Percentiles rank a stretch among this genome's conserved stretches.
Conservation (phyloP, 2,888 invertebrate genomes). For the Xylocampa areola region DNA sequence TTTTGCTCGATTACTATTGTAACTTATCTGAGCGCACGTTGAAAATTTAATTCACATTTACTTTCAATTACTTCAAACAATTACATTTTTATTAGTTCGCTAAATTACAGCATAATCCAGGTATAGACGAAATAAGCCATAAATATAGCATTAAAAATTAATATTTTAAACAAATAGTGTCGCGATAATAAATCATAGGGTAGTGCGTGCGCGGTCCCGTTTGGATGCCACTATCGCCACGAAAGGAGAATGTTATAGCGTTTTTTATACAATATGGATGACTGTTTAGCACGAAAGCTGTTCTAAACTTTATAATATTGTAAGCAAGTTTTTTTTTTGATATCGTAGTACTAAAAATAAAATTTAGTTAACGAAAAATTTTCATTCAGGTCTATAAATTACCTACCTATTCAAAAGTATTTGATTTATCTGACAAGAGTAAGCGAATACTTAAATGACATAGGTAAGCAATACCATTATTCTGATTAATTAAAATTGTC, state of each 20-base stretch:
- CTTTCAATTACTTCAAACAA: no score
- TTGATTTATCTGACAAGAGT: slow-evolving; percentile 17
- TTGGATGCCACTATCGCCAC: slow-evolving; percentile 41
- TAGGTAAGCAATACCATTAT: background rate
- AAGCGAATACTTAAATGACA: background rate
- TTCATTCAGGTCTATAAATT: background rate
- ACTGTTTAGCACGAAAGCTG: slow-evolving; percentile 40
- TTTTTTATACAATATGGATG: slow-evolving; percentile 29
- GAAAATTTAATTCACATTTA: no score
- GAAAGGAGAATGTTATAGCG: slow-evolving; percentile 28
- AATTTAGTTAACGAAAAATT: background rate
- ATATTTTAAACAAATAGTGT: slow-evolving; percentile 30
- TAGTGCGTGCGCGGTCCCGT: slow-evolving; percentile 46
- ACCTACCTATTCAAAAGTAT: background rate
- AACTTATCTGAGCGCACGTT: no score
- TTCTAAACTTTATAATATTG: background rate
- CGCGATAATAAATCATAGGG: slow-evolving; percentile 32
- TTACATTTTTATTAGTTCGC: background rate
- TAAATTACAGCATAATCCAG: background rate
- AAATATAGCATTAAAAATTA: slow-evolving; percentile 17
- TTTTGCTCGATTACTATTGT: no score
- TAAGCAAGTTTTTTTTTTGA: background rate
- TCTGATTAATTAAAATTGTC: background rate
- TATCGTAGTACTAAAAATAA: background rate
- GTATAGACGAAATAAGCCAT: slow-evolving; percentile 17